Evolutionary conservation across 2,113 vertebrate genomes (phyloP), one percentile per base, ranked within the genome.

Genomic region (Emydocephalus ijimae): DNA sequence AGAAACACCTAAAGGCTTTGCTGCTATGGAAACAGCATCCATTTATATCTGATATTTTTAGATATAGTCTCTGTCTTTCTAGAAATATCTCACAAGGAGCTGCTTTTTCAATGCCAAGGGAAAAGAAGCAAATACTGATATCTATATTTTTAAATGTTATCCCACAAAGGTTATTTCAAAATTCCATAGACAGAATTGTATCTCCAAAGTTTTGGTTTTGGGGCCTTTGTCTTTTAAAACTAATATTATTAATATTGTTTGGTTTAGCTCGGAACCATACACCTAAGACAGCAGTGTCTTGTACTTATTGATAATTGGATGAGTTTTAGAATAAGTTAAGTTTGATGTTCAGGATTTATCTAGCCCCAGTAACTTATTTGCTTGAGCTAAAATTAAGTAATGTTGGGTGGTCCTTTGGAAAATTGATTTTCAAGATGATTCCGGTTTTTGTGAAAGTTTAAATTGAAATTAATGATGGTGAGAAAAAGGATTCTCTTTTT

Each of bases 1-100:
- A 95, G 81, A 1, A 54, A 92, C 90, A n/a, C 34, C 91, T 21
- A 92, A 24, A 89, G 56, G 39, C 93, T 95, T 92, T 93, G 94
- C 95, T 94, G 56, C 92, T 94, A 95, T 23, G 93, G 94, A 93
- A 95, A 96, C 92, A 88, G 8, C 14, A 87, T 52, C 21, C 90
- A 69, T 94, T 94, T 56, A 94, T 48, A 6, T 94, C 45, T 92
- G 3, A 81, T 88, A 56, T 93, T 95, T 95, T 93, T 90, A 94
- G 87, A 29, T 3, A 11, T 39, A 4, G 48, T 87, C 74, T 50
- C 89, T 24, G 9, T 74, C 64, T 8, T 34, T 93, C 89, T 92
- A 34, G 88, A 86, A 87, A 89, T 34, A 39, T 52, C 43, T 89
- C 45, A 43, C 74, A 64, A 59, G 39, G 15, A 57, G 26, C 39